These are phyloP conservation scores for Sogatella furcifera DNA, from an alignment of 1,140 invertebrate species.

Conservation along the genomic window DNA sequence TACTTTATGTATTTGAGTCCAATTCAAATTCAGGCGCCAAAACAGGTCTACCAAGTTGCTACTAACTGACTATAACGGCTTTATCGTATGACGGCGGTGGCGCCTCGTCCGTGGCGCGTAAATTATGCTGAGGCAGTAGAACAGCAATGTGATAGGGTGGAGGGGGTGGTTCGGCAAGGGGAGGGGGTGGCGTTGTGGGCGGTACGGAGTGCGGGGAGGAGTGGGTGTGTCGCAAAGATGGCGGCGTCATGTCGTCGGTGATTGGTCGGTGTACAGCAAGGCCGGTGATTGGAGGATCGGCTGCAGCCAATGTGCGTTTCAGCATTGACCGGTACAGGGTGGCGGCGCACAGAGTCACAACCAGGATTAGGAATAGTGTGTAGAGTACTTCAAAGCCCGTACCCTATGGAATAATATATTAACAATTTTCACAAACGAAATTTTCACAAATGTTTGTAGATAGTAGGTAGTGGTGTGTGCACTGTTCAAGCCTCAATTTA, in stretches of 20 bases:
- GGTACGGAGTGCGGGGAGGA: slow-evolving; percentile 24
- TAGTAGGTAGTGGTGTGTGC: too few species aligned
- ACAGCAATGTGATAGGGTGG: slow-evolving; percentile 58
- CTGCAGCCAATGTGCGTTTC: background rate
- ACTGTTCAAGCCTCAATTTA: too few species aligned
- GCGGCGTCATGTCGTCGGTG: background rate
- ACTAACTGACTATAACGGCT: slow-evolving; percentile 31
- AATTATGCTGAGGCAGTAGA: slow-evolving; percentile 40
- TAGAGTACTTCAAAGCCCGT: background rate
- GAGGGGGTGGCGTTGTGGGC: slow-evolving; percentile 25
- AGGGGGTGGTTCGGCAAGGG: slow-evolving; percentile 31
- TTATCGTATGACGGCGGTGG: slow-evolving; percentile 55
- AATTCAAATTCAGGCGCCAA: background rate
- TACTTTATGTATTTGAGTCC: too few species aligned
- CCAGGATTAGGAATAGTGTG: background rate
- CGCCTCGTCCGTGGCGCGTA: slow-evolving; percentile 36
- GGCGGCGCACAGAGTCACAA: background rate
- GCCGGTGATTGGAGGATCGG: too few species aligned
- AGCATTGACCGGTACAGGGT: background rate
- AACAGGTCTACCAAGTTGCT: slow-evolving; percentile 3
- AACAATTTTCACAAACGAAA: too few species aligned
- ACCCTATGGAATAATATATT: too few species aligned
- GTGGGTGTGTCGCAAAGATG: background rate
- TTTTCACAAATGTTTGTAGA: too few species aligned
- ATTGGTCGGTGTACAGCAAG: too few species aligned